Evolutionary conservation across 2,888 invertebrate genomes (phyloP).

Genomic region (Margaritifera margaritifera): DNA sequence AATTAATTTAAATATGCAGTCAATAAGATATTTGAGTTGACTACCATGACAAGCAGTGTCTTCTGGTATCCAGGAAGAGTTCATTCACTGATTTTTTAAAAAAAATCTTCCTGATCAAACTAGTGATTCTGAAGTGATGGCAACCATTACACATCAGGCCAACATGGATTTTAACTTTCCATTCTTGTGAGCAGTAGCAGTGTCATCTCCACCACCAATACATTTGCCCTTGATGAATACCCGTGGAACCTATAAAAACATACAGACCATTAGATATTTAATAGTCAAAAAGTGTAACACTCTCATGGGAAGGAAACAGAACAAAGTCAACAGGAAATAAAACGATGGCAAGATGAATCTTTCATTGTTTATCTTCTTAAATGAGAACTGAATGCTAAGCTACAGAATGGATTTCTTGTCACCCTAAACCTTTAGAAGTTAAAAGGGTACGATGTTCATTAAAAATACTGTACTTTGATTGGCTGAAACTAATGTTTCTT

Average conservation of each 20-base stretch:
- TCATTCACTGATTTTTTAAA: too few relatives aligned
- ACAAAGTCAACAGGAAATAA: background rate
- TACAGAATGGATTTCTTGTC: too few relatives aligned
- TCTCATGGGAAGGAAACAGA: background rate
- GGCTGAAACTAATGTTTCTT: background rate
- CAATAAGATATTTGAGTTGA: too few relatives aligned
- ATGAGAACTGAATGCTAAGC: too few relatives aligned
- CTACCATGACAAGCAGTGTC: too few relatives aligned
- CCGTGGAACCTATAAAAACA: conserved; percentile 85
- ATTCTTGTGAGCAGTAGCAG: conserved; percentile 75
- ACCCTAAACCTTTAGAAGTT: background rate
- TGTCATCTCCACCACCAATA: conserved; percentile 93
- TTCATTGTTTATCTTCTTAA: too few relatives aligned
- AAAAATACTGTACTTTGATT: background rate
- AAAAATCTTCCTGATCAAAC: too few relatives aligned
- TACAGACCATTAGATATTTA: background rate
- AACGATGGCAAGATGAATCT: too few relatives aligned
- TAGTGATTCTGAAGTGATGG: too few relatives aligned
- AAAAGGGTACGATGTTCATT: background rate
- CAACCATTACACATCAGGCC: background rate
- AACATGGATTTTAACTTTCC: conserved; percentile 53
- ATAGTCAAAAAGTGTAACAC: background rate
- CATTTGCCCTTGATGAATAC: conserved; percentile 93
- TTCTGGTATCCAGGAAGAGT: too few relatives aligned
- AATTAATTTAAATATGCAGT: too few relatives aligned